phyloP scores from a whole-genome alignment of 2,888 invertebrate species.

The Caenorhabditis sp. region DNA sequence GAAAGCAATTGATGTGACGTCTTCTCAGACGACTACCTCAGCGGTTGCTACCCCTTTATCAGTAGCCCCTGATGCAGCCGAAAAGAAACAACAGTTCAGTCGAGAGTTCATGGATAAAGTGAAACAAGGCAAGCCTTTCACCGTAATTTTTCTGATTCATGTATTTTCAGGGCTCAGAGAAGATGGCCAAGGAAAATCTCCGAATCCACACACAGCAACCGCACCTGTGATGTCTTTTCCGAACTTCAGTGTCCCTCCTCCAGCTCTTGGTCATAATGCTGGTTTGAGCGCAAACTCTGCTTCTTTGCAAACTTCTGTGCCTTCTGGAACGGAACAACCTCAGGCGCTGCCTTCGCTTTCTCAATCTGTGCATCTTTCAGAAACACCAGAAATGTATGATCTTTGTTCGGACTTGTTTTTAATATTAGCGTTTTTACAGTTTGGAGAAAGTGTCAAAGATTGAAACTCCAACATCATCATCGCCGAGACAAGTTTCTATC shows the following conservation, averaged over 20 bases:
- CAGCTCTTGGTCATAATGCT: background rate
- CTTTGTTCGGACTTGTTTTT: too few species aligned
- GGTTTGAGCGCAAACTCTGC: background rate
- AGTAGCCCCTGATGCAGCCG: constrained; percentile 18
- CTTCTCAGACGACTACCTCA: constrained; percentile 4
- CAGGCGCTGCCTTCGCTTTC: too few species aligned
- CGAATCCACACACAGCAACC: constrained; percentile 7
- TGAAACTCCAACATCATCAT: background rate
- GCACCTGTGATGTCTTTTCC: constrained; percentile 4
- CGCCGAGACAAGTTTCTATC: background rate
- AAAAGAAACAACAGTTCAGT: constrained; percentile 31
- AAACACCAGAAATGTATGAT: too few species aligned
- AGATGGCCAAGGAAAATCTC: background rate
- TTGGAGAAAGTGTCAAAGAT: background rate
- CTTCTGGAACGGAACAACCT: too few species aligned
- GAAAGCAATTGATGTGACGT: constrained; percentile 29
- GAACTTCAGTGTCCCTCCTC: constrained; percentile 43
- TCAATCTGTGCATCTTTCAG: too few species aligned
- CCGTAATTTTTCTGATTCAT: background rate
- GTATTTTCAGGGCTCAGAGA: constrained; percentile 13
- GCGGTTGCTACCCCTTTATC: constrained; percentile 4
- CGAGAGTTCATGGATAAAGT: constrained; percentile 36
- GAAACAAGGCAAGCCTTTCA: constrained; percentile 23
- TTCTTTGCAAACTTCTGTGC: background rate
- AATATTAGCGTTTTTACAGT: background rate